Evolutionary conservation across 2,888 invertebrate genomes (phyloP).

Genomic region (Morinoia aosen): DNA sequence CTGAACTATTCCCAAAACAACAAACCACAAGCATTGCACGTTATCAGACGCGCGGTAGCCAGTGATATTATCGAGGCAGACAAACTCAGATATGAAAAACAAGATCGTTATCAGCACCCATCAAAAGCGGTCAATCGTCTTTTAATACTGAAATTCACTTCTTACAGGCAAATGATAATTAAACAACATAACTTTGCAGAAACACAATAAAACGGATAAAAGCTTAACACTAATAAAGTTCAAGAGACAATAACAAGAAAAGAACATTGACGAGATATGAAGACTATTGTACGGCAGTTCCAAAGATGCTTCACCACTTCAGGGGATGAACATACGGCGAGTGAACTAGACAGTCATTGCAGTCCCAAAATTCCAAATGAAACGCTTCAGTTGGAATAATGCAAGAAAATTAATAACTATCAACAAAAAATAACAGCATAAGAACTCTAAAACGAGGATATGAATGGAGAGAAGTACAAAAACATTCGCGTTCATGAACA

Average conservation of each 20-base stretch:
- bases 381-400: background rate
- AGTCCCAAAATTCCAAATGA: background rate
- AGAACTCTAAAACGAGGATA: background rate
- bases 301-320: background rate
- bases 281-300: background rate
- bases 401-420: background rate
- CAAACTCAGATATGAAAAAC: too few species aligned
- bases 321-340: background rate
- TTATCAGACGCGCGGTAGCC: too few species aligned
- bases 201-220: background rate
- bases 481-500: background rate
- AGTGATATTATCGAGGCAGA: too few species aligned
- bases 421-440: background rate
- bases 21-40: too few species aligned
- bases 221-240: background rate
- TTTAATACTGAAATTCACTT: background rate
- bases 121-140: background rate
- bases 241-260: slow-evolving; percentile 3
- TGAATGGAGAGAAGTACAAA: background rate
- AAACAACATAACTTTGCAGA: background rate
- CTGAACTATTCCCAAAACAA: too few species aligned
- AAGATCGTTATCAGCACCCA: background rate
- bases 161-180: background rate
- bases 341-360: background rate
- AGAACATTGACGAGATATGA: background rate